Evolutionary conservation across 2,888 invertebrate genomes (phyloP), one percentile per base, ranked within the genome.

Genomic region (Caenorhabditis auriculariae): DNA sequence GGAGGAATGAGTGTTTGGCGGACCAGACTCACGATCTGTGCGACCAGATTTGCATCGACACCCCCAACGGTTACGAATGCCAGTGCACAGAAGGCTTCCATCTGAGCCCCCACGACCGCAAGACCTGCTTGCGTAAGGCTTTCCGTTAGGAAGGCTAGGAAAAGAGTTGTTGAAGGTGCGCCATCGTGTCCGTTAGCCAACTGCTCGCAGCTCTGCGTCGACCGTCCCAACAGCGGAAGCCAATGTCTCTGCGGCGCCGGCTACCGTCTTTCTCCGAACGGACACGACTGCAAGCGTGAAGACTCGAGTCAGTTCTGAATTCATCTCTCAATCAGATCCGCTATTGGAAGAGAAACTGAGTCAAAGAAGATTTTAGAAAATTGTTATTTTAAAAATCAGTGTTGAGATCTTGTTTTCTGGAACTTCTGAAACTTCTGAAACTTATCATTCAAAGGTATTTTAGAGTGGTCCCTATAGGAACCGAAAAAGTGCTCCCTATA

Each of bases 211-310:
- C 38, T 41, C 35, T 71, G 71, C 38, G 37, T 60, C 15, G 62
- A 44, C 47, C 51, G 39, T 3, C 39, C 37, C 7, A 57, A 59
- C 28, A 35, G 78, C 27, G 80, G 81, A 1, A 82, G 77, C 57
- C 54, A 69, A 37, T 84, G 84, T 60, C 51, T 54, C 19, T 84
- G 84, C 64, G 50, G 72, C 3, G 53, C 56, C 5, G 83, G 83
- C 4, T 83, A 75, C 67, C 60, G 74, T 46, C 75, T 83, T 28
- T 62, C 68, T 2, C 60, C 65, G n/a, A 80, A 83, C 60, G 60
- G 66, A 9, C 55, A 38, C 26, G 74, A 75, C 4, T 83, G 83
- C 63, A 72, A 58, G 9, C 58, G 54, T 28, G 52, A 54, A 21
- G 66, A 66, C 41, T 45, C 54, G 7, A 27, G 41, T 50, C 9